A percentile compares a stretch with the other conserved stretches of the same genome.
phyloP scores from a whole-genome alignment of 1,140 invertebrate genomes.

The Carposina sasakii region DNA sequence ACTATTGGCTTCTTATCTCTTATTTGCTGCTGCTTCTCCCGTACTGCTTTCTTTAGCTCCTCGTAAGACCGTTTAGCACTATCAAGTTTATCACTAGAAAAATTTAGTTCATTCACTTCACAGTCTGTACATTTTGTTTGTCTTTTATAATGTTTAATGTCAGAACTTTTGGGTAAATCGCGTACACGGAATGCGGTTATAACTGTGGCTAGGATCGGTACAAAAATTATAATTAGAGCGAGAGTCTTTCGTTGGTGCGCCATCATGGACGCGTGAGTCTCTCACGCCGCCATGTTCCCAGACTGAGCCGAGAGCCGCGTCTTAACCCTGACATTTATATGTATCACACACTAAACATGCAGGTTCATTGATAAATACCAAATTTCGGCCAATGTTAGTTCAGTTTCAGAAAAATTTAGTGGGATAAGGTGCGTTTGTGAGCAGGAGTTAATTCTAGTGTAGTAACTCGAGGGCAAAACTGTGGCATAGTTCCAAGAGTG shows the following conservation, averaged over 20 bases:
- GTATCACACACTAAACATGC: conserved; percentile 41
- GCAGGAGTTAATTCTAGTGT: conserved; percentile 54
- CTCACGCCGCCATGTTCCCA: conserved; percentile 61
- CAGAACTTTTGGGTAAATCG: conserved; percentile 46
- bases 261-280: conserved; percentile 54
- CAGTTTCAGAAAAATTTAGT: conserved; percentile 36
- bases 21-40: conserved; percentile 32
- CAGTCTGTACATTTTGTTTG: conserved; percentile 54
- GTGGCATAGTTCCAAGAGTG: conserved; percentile 59
- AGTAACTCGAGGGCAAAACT: conserved; percentile 47
- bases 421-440: conserved; percentile 47
- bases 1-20: too few species aligned
- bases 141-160: conserved; percentile 43
- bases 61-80: conserved; percentile 43
- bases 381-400: conserved; percentile 32
- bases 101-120: conserved; percentile 50
- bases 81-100: conserved; percentile 51
- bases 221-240: conserved; percentile 58
- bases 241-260: conserved; percentile 58
- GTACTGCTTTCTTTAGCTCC: conserved; percentile 42
- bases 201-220: conserved; percentile 61
- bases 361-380: conserved; percentile 53
- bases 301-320: conserved; percentile 52
- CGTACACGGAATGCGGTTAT: conserved; percentile 68
- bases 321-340: conserved; percentile 47